Percentiles rank a stretch among this genome's conserved stretches.
Conservation (phyloP, 2,888 invertebrate genomes). For the Hipparchia sbordonii region DNA sequence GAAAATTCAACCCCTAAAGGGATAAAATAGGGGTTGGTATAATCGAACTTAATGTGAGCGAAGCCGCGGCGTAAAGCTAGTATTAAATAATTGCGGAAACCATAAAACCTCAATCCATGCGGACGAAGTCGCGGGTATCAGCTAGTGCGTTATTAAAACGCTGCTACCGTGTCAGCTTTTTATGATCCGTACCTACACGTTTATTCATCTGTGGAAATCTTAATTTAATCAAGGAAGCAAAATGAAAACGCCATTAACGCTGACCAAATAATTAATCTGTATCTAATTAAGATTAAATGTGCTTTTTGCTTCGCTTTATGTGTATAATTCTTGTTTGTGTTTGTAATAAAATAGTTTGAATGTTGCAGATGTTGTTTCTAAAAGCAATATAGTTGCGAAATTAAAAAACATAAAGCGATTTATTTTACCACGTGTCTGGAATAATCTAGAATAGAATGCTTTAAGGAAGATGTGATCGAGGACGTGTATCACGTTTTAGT, state of each 20-base stretch:
- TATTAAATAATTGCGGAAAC: too few species aligned
- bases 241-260: slow-evolving; percentile 2
- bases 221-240: slow-evolving; percentile 9
- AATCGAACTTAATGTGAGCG: too few species aligned
- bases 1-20: too few species aligned
- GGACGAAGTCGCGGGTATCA: too few species aligned
- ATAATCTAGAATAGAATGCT: too few species aligned
- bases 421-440: not conserved
- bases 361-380: not conserved
- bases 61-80: too few species aligned
- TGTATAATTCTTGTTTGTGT: slow-evolving; percentile 5
- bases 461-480: too few species aligned
- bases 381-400: not conserved
- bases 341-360: slow-evolving; percentile 2
- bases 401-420: not conserved
- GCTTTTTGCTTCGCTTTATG: not conserved
- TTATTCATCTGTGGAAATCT: slow-evolving; percentile 8
- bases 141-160: not conserved
- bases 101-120: not conserved
- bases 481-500: too few species aligned
- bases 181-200: not conserved
- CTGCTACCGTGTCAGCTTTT: not conserved
- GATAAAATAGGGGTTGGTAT: too few species aligned
- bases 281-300: not conserved
- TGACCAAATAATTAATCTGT: not conserved